A percentile compares a stretch with the other conserved stretches of the same genome.
phyloP scores from a whole-genome alignment of 2,888 invertebrate species.

The Cabera pusaria region DNA sequence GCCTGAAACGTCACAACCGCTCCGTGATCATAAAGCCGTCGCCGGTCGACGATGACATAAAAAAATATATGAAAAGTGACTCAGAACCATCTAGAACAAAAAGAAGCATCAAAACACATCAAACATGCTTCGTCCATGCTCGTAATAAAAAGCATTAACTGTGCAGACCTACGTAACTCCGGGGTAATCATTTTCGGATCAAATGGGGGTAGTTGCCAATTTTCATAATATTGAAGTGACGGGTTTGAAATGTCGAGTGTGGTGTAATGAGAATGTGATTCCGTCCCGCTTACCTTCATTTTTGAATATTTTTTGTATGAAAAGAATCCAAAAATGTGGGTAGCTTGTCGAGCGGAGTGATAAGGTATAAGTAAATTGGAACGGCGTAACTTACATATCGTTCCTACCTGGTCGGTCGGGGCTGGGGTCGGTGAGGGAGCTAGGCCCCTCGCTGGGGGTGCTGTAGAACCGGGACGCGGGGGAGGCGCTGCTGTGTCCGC shows the following conservation, averaged over 20 bases:
- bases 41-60: not conserved
- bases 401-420: conserved; percentile 82
- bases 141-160: conserved; percentile 11
- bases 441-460: conserved; percentile 70
- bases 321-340: too few relatives aligned
- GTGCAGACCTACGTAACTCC: conserved; percentile 7
- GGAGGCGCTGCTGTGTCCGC: conserved; percentile 73
- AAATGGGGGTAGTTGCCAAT: too few relatives aligned
- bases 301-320: too few relatives aligned
- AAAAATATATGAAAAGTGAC: conserved; percentile 12
- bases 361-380: conserved; percentile 63
- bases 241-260: conserved; percentile 14
- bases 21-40: conserved; percentile 7
- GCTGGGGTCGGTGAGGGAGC: conserved; percentile 70
- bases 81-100: conserved; percentile 29
- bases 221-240: too few relatives aligned
- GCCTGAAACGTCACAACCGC: conserved; percentile 57
- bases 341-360: conserved; percentile 21
- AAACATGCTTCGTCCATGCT: conserved; percentile 32
- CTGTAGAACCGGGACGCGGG: conserved; percentile 67
- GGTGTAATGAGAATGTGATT: conserved; percentile 10
- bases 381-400: conserved; percentile 82
- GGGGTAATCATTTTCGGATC: too few relatives aligned
- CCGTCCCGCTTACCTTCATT: too few relatives aligned
- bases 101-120: conserved; percentile 27